Percentiles rank a stretch among this genome's conserved stretches.
Evolutionary conservation across 2,113 vertebrate genomes (phyloP).

Genomic region (Chaetodon auriga): DNA sequence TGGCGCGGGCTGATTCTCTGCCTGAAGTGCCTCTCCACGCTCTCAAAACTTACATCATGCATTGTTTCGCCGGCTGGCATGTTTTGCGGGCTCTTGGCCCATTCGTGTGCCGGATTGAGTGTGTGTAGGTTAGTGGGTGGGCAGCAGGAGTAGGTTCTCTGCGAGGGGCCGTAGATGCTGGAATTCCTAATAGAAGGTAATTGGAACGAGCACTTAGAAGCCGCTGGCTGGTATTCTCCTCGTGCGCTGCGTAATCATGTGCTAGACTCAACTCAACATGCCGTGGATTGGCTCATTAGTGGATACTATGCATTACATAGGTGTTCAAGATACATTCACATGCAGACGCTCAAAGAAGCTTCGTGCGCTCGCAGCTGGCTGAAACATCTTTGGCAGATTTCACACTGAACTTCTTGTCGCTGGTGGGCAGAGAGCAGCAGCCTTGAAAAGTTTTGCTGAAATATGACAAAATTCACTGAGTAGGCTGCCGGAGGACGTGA

Average conservation of each 20-base stretch:
- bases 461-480: slow-evolving; percentile 49
- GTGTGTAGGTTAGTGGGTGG: slow-evolving; percentile 76
- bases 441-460: slow-evolving; percentile 64
- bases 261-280: slow-evolving; percentile 54
- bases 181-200: slow-evolving; percentile 80
- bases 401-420: slow-evolving; percentile 5
- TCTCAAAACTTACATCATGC: slow-evolving; percentile 76
- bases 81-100: slow-evolving; percentile 68
- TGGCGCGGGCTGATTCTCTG: slow-evolving; percentile 55
- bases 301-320: slow-evolving; percentile 36
- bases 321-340: background rate
- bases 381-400: background rate
- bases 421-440: slow-evolving; percentile 36
- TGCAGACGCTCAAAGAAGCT: background rate
- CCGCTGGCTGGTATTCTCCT: slow-evolving; percentile 60
- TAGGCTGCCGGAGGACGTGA: slow-evolving; percentile 31
- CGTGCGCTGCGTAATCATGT: slow-evolving; percentile 62
- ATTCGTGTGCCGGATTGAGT: slow-evolving; percentile 65
- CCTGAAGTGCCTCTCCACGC: slow-evolving; percentile 68
- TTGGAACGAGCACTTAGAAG: slow-evolving; percentile 77
- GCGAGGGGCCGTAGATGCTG: slow-evolving; percentile 60
- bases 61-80: slow-evolving; percentile 63
- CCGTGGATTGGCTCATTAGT: slow-evolving; percentile 41
- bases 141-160: slow-evolving; percentile 75
- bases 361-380: background rate